phyloP scores from a whole-genome alignment of 2,113 vertebrate species.

The Carassius auratus region DNA sequence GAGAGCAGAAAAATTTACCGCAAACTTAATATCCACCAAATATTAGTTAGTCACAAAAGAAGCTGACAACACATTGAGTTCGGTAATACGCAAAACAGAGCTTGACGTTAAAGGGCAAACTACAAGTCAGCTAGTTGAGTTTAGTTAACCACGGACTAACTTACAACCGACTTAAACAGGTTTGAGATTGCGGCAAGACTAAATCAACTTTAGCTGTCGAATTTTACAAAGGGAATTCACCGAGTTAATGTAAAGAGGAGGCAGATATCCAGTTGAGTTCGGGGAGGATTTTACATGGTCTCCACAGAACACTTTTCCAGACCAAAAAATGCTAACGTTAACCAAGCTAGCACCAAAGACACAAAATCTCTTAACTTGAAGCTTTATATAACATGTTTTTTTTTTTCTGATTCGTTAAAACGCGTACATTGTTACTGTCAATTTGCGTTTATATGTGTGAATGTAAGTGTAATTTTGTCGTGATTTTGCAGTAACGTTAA shows the following conservation, averaged over 20 bases:
- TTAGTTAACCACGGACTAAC: not conserved
- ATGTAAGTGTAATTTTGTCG: not conserved
- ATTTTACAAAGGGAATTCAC: not conserved
- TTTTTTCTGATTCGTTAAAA: not conserved
- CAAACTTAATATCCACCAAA: not conserved
- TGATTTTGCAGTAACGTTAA: conserved; percentile 4
- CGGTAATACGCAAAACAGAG: not conserved
- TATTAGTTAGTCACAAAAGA: not conserved
- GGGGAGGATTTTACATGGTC: not conserved
- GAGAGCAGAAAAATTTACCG: not conserved
- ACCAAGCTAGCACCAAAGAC: conserved; percentile 22
- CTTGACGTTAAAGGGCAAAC: not conserved
- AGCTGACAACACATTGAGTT: not conserved
- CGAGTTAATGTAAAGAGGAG: not conserved
- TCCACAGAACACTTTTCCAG: conserved; percentile 14
- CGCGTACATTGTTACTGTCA: not conserved
- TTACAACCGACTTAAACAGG: not conserved
- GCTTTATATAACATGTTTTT: not conserved
- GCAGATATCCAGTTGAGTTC: not conserved
- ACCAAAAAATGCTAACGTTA: not conserved
- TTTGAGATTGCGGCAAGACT: not conserved
- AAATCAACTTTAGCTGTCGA: not conserved
- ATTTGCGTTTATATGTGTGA: not conserved
- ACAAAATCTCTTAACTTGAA: not conserved
- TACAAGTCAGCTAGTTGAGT: not conserved